Evolutionary conservation across 2,113 vertebrate species (phyloP).

Genomic region (Nesogale talazaci): DNA sequence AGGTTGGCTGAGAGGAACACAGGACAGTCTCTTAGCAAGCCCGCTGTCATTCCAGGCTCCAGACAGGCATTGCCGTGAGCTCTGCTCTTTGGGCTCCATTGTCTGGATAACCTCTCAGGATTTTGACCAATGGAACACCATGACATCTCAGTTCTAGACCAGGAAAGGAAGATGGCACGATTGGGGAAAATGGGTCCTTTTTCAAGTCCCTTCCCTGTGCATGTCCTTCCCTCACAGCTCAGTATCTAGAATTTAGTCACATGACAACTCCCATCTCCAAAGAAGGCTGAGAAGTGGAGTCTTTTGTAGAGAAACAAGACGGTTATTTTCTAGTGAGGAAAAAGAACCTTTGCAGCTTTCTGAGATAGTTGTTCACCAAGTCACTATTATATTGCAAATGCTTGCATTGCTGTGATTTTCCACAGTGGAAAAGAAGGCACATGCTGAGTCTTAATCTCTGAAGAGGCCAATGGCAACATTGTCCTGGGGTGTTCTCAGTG

Average conservation of each 20-base stretch:
- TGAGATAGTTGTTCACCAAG: background rate
- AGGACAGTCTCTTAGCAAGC: background rate
- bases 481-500: background rate
- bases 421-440: background rate
- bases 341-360: background rate
- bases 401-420: background rate
- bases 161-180: background rate
- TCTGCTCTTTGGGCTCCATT: rapidly evolving
- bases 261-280: background rate
- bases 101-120: background rate
- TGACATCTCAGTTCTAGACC: background rate
- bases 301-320: background rate
- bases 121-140: background rate
- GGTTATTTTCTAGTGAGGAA: background rate
- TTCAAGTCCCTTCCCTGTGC: background rate
- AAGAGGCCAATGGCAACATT: background rate
- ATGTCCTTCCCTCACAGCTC: background rate
- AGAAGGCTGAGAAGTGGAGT: background rate
- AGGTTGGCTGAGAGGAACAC: background rate
- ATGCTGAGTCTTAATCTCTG: background rate
- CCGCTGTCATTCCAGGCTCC: background rate
- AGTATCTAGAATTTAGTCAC: background rate
- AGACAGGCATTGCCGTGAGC: background rate
- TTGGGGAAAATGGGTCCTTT: background rate
- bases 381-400: background rate